These are phyloP conservation scores for Synergus japonicus DNA, from an alignment of 2,888 invertebrate genomes.

Conservation along the genomic window DNA sequence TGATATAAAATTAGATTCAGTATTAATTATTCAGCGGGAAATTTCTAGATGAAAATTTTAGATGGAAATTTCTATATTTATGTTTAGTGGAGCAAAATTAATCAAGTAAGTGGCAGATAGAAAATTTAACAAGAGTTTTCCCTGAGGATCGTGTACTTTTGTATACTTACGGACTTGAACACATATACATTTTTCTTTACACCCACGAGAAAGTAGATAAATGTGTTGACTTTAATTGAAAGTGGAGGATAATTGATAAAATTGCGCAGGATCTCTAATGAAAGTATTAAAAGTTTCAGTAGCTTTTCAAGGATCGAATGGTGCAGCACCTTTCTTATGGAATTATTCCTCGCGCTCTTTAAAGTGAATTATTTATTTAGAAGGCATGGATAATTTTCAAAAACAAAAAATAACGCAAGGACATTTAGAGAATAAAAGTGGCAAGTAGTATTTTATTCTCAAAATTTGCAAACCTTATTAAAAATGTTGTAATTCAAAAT, in stretches of 20 bases:
- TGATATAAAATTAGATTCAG: neutral
- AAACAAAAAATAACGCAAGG: neutral
- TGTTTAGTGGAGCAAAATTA: neutral
- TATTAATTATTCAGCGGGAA: too few species aligned
- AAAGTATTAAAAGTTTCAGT: neutral
- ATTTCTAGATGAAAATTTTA: too few species aligned
- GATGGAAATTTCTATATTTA: neutral
- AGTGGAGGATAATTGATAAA: neutral
- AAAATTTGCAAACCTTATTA: too few species aligned
- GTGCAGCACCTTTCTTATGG: neutral
- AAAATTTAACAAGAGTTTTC: neutral
- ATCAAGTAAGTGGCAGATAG: slow-evolving; percentile 7
- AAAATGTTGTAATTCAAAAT: neutral
- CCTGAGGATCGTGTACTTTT: neutral
- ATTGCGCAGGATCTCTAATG: slow-evolving; percentile 9
- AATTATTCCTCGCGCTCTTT: neutral
- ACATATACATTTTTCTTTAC: neutral
- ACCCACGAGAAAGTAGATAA: neutral
- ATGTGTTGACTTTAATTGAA: slow-evolving; percentile 7
- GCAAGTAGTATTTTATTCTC: neutral
- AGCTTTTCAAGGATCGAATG: neutral
- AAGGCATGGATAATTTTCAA: neutral
- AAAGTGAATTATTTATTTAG: neutral
- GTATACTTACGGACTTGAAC: neutral
- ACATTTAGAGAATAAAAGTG: neutral